Conservation (phyloP, 2,797 vertebrate species). For the Lacerta agilis region DNA sequence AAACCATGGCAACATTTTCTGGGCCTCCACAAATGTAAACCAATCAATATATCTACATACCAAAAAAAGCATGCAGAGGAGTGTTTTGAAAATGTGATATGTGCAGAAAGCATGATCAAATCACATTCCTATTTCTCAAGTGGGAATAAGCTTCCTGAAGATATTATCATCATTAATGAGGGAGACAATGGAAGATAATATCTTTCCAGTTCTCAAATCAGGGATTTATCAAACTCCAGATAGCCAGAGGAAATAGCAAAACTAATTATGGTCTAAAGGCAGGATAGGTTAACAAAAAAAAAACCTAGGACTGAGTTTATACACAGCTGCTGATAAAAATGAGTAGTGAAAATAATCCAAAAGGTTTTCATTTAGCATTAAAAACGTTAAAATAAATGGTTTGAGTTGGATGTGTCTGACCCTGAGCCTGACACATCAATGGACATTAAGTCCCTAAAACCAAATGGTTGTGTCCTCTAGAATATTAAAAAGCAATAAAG, state of each 20-base stretch:
- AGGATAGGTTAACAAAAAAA: background rate
- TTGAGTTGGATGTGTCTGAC: background rate
- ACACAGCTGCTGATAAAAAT: background rate
- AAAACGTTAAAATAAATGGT: background rate
- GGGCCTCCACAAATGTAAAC: background rate
- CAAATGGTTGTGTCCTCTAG: background rate
- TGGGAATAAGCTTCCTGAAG: background rate
- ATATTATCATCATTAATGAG: too few species aligned
- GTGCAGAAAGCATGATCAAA: background rate
- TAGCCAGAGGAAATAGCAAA: background rate
- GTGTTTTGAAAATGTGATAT: background rate
- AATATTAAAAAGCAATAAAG: slow-evolving; percentile 2
- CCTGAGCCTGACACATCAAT: background rate
- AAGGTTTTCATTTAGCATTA: slow-evolving; percentile 2
- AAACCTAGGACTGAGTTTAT: background rate
- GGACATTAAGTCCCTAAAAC: background rate
- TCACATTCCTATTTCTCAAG: background rate
- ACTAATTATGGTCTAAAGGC: background rate
- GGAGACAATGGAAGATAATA: too few species aligned
- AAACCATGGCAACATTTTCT: background rate
- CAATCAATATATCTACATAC: background rate
- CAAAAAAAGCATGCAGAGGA: background rate
- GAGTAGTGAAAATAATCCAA: background rate
- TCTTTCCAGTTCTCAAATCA: too few species aligned
- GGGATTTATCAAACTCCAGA: too few species aligned